Percentiles rank a stretch among this genome's conserved stretches.
These are phyloP conservation scores for Catharus bicknelli DNA, from an alignment of 2,113 vertebrate species.

Conservation along the genomic window DNA sequence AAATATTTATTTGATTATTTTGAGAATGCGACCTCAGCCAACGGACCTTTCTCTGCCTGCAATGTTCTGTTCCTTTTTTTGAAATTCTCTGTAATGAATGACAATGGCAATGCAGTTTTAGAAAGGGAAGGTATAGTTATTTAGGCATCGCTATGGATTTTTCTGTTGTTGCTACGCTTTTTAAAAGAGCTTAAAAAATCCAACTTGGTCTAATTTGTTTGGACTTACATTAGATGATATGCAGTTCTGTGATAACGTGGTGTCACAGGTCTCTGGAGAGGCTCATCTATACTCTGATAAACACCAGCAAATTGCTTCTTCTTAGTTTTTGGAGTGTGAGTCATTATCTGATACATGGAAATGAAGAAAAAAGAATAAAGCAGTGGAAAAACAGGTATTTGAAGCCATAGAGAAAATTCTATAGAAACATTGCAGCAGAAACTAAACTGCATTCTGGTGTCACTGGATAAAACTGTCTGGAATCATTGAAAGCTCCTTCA, in stretches of 20 bases:
- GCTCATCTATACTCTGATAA: constrained; percentile 79
- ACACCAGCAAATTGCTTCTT: constrained; percentile 69
- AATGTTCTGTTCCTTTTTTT: neutral
- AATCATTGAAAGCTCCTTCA: neutral
- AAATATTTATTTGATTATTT: neutral
- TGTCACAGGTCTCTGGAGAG: constrained; percentile 89
- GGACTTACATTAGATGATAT: constrained; percentile 74
- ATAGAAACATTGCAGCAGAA: neutral
- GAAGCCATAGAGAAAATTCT: neutral
- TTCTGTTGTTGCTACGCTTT: neutral
- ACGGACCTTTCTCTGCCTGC: neutral
- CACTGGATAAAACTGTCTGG: neutral
- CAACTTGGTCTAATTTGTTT: neutral
- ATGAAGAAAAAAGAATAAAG: neutral
- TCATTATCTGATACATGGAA: constrained; percentile 86
- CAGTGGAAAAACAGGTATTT: neutral
- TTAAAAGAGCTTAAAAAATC: neutral
- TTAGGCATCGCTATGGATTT: neutral
- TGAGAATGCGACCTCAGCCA: neutral
- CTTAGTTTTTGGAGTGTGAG: constrained; percentile 85
- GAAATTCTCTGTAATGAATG: neutral
- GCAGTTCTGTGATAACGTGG: constrained; percentile 80
- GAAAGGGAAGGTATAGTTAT: constrained; percentile 24
- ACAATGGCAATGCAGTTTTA: neutral
- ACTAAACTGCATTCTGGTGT: neutral